Evolutionary conservation across 2,888 invertebrate species (phyloP).

Genomic region (Tinea trinotella): DNA sequence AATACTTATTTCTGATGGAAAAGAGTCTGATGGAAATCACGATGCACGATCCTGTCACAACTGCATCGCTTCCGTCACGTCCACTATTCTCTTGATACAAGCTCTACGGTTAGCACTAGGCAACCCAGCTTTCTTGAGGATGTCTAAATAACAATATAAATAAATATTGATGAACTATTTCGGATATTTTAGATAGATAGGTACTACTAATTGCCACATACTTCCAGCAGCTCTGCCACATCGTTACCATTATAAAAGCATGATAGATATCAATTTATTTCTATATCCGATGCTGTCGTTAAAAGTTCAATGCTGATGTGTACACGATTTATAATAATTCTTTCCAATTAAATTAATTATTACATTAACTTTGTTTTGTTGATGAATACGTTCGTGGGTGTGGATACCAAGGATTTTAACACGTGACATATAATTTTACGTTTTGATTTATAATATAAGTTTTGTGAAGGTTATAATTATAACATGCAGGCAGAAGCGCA

Average conservation of each 20-base stretch:
- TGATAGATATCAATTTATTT: neutral
- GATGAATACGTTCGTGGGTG: conserved; percentile 7
- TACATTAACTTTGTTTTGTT: conserved; percentile 12
- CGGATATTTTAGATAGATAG: neutral
- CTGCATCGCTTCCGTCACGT: no score
- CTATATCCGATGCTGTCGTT: neutral
- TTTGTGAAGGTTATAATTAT: neutral
- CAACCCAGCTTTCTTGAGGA: no score
- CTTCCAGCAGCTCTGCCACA: neutral
- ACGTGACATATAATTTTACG: conserved; percentile 14
- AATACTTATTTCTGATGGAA: no score
- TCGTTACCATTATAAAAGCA: neutral
- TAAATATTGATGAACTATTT: neutral
- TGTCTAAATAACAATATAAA: no score
- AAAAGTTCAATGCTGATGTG: conserved; percentile 12
- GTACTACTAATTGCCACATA: neutral
- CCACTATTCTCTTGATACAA: no score
- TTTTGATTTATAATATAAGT: conserved; percentile 12
- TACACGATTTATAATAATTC: conserved; percentile 3
- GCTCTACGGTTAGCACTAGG: no score
- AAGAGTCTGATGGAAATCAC: no score
- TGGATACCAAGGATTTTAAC: conserved; percentile 13
- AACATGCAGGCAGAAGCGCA: neutral
- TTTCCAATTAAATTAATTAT: conserved; percentile 19
- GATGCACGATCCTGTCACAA: no score